These are phyloP conservation scores for Idris sp. DNA, from an alignment of 1,140 invertebrate genomes.

Conservation along the genomic window DNA sequence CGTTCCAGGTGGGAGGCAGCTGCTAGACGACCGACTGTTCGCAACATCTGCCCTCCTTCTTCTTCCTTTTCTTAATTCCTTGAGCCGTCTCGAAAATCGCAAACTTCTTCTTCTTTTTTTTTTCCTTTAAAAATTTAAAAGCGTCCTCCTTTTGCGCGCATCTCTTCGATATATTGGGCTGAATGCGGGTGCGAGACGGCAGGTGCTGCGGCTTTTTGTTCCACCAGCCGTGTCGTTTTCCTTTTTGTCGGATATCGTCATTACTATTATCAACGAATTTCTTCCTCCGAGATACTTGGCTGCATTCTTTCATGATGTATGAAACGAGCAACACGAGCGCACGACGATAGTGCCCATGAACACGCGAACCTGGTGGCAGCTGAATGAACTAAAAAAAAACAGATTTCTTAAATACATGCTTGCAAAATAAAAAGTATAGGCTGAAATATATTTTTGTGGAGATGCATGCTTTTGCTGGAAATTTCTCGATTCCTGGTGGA, in stretches of 20 bases:
- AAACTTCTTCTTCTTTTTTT: no score
- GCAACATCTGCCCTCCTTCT: conserved; percentile 62
- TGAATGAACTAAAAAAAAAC: conserved; percentile 24
- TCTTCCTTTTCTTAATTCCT: conserved; percentile 34
- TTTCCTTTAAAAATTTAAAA: no score
- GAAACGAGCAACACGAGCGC: no score
- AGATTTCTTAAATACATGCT: no score
- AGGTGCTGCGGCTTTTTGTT: conserved; percentile 65
- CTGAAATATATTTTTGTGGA: no score
- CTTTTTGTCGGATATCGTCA: conserved; percentile 60
- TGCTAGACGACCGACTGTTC: conserved; percentile 61
- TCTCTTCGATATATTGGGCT: conserved; percentile 26
- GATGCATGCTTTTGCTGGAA: no score
- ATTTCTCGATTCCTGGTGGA: no score
- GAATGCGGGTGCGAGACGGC: conserved; percentile 69
- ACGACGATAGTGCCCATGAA: no score
- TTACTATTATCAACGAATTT: conserved; percentile 69
- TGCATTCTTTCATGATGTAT: conserved; percentile 41
- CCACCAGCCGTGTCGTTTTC: conserved; percentile 3
- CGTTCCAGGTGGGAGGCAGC: conserved; percentile 64
- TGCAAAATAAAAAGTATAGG: no score
- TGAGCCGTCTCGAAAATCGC: conserved; percentile 52
- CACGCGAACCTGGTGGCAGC: conserved; percentile 49
- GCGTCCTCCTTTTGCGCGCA: conserved; percentile 17
- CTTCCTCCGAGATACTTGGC: conserved; percentile 46